Conservation (phyloP, 2,113 vertebrate genomes). For the Anser cygnoides region DNA sequence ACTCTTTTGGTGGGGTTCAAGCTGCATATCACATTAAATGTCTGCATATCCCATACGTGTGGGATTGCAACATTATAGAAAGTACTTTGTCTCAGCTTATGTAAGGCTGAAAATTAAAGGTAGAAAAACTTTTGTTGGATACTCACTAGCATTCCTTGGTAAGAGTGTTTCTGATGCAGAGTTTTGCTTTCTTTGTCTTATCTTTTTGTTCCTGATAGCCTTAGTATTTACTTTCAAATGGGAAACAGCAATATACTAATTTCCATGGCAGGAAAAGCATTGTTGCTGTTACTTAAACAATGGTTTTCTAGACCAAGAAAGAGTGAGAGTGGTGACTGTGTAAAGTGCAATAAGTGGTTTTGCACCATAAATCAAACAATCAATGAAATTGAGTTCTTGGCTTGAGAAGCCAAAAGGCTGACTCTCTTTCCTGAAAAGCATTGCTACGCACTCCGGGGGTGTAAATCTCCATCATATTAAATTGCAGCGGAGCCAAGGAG, state of each 20-base stretch:
- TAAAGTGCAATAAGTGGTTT: constrained; percentile 56
- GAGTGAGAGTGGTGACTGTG: background rate
- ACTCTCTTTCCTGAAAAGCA: constrained; percentile 20
- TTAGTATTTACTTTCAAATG: background rate
- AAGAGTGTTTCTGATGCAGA: background rate
- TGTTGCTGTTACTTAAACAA: background rate
- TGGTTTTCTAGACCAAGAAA: background rate
- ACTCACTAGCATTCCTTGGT: background rate
- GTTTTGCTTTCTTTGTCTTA: background rate
- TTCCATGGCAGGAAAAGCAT: background rate
- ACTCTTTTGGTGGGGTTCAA: background rate
- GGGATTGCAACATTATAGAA: background rate
- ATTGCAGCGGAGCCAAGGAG: background rate
- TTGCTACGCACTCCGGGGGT: background rate
- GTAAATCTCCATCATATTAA: constrained; percentile 35
- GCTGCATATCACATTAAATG: background rate
- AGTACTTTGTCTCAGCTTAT: background rate
- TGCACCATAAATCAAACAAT: constrained; percentile 50
- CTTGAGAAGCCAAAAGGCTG: constrained; percentile 35
- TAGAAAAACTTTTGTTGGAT: background rate
- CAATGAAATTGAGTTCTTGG: constrained; percentile 51
- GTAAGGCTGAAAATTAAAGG: background rate
- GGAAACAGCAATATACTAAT: background rate
- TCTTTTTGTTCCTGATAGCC: background rate
- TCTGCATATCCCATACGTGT: background rate